Base-by-base conservation (phyloP, 37 sponge, comb jelly and placozoan genomes). In the Amphimedon queenslandica region DNA sequence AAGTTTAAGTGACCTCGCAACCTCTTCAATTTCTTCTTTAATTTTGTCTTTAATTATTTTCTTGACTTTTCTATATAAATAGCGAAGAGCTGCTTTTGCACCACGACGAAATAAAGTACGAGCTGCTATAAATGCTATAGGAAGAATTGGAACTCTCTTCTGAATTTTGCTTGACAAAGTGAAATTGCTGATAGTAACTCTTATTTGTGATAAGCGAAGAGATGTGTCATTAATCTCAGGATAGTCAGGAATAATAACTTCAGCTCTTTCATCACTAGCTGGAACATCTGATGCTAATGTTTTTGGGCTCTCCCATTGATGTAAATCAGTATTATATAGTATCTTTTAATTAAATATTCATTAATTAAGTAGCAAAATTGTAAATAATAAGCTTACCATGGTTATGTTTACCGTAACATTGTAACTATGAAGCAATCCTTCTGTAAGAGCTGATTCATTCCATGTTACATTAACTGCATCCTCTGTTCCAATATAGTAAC, bases 391-490 rank as follows among this genome's bases (percentile, higher is more conserved):
- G 13, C 53, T 47, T 47, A 47, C 53, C 53, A 47, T 47, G 8
- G 13, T 18, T 18, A 47, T 47, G 13, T 47, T 47, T 47, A 47
- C 53, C 13, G 8, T 47, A 18, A 13, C 13, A 13, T 47, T 13
- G 8, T 47, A 8, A 8, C 8, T 13, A 47, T 47, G 8, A 8
- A 47, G 13, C 53, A 47, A 47, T 18, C 53, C 53, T 18, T 8
- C 53, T 18, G 53, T 47, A 18, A 47, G 13, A 47, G 13, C 13
- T 18, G 8, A 18, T 39, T 71, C 71, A 23, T 66, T 24, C 77
- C 77, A 83, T 37, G 24, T 24, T 35, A 82, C 4, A 11, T 18
- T 69, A 23, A 70, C 33, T 3, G 27, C 47, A 47, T 11, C 33
- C 33, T n/a, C n/a, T n/a, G n/a, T n/a, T n/a, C n/a, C n/a, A n/a